Evolutionary conservation across 2,113 vertebrate species (phyloP), one percentile per base, ranked within the genome.

Genomic region (Lepidothrix coronata): DNA sequence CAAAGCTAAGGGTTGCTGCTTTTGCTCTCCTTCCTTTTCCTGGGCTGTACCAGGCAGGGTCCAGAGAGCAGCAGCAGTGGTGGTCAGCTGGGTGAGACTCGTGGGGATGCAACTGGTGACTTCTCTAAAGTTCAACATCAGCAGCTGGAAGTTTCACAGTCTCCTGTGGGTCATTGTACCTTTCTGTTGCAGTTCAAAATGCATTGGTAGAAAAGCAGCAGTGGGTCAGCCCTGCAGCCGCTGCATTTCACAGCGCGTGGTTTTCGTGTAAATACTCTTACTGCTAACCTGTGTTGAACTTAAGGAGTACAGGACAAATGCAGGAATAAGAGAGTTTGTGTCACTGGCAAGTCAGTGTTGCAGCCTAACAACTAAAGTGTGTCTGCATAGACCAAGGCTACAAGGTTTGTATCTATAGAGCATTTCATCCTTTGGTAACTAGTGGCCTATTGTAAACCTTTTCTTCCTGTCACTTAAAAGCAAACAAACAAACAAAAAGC

Each of bases 171-270:
- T 82, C 19, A 1, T 12, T 4, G 3, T 61, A 22, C 41, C 11
- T 28, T 35, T 48, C 5, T 62, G 23, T 19, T 59, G 14, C 55
- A 44, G 31, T 68, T 86, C 39, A 41, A 62, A 83, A 48, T 57
- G 31, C 10, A 33, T 4, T 0, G 1, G 33, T 43, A 33, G 33
- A 57, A 31, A 83, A 89, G 30, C 25, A 76, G 41, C 33, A 35
- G 27, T 61, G 63, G 11, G 18, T 68, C 65, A 41, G 21, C 43
- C 62, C 59, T 62, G 33, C 68, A 84, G n/a, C 37, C 8, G 1
- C 28, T 1, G 1, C 4, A 5, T 84, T 87, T 62, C 12, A 8
- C 46, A 31, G 41, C 0, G 0, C 16, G 44, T 33, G 31, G 24
- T 30, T 83, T 88, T 79, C 12, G 2, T 24, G 59, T 66, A 39